These are phyloP conservation scores for Venusia cambrica DNA, from an alignment of 2,888 invertebrate genomes.

Conservation along the genomic window DNA sequence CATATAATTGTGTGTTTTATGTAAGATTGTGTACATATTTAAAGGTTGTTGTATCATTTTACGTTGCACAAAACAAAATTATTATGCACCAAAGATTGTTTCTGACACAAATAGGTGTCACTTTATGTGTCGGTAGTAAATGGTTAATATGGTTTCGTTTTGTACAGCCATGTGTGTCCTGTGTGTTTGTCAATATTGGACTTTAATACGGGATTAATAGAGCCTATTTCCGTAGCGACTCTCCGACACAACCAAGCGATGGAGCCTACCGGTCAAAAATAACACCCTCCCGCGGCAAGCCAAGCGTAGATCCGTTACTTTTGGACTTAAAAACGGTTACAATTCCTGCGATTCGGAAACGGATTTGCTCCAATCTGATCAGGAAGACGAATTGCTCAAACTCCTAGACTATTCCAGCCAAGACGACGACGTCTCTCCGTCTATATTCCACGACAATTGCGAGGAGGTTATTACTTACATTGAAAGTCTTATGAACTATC, in stretches of 20 bases:
- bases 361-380: slow-evolving; percentile 89
- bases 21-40: slow-evolving; percentile 11
- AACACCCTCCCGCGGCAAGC: slow-evolving; percentile 50
- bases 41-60: slow-evolving; percentile 5
- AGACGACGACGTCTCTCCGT: slow-evolving; percentile 79
- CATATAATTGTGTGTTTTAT: slow-evolving; percentile 1
- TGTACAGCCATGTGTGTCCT: slow-evolving; percentile 24
- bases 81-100: slow-evolving; percentile 5
- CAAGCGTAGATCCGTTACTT: slow-evolving; percentile 51
- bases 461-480: slow-evolving; percentile 68
- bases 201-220: slow-evolving; percentile 39
- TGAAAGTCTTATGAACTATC: slow-evolving; percentile 53
- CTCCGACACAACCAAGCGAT: slow-evolving; percentile 64
- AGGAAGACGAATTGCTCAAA: slow-evolving; percentile 88
- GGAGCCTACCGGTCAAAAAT: slow-evolving; percentile 69
- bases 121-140: too few relatives aligned
- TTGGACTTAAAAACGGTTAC: slow-evolving; percentile 47
- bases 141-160: slow-evolving; percentile 7
- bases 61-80: slow-evolving; percentile 13
- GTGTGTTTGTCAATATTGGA: slow-evolving; percentile 57
- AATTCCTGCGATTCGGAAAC: slow-evolving; percentile 84
- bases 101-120: too few relatives aligned
- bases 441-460: slow-evolving; percentile 69
- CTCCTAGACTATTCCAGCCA: slow-evolving; percentile 86
- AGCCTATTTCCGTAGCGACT: slow-evolving; percentile 61